Conservation (phyloP, 1,140 invertebrate genomes). For the Cydia splendana region DNA sequence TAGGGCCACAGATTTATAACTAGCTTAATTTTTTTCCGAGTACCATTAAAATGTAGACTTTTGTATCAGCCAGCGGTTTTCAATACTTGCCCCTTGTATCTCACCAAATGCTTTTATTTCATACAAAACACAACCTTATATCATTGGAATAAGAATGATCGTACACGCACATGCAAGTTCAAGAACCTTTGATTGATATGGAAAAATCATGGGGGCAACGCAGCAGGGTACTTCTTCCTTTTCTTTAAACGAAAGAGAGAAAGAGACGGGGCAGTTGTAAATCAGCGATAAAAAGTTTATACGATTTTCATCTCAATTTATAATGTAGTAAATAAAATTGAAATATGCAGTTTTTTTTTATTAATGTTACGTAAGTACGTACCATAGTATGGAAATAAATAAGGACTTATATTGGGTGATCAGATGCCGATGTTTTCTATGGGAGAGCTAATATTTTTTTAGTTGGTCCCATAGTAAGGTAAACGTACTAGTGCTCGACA, state of each 20-base stretch:
- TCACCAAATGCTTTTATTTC: not conserved
- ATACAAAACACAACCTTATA: not conserved
- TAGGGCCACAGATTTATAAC: too few relatives aligned
- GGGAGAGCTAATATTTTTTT: too few relatives aligned
- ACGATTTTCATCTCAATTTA: not conserved
- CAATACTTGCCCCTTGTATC: constrained; percentile 4
- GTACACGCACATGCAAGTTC: not conserved
- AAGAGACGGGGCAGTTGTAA: constrained; percentile 1
- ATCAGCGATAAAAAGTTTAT: not conserved
- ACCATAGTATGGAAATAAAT: too few relatives aligned
- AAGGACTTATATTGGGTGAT: too few relatives aligned
- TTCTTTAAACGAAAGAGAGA: not conserved
- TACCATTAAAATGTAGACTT: not conserved
- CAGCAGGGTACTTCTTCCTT: not conserved
- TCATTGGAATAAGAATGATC: not conserved
- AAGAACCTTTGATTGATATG: constrained; percentile 13
- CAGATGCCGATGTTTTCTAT: too few relatives aligned
- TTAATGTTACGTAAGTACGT: too few relatives aligned
- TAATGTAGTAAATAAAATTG: too few relatives aligned
- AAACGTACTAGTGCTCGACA: too few relatives aligned
- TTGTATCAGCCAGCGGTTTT: not conserved
- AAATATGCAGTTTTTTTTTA: too few relatives aligned
- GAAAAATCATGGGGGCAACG: constrained; percentile 14
- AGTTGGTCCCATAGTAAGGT: too few relatives aligned
- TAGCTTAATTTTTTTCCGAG: not conserved